phyloP scores from a whole-genome alignment of 2,113 vertebrate species.

The Scomber colias region DNA sequence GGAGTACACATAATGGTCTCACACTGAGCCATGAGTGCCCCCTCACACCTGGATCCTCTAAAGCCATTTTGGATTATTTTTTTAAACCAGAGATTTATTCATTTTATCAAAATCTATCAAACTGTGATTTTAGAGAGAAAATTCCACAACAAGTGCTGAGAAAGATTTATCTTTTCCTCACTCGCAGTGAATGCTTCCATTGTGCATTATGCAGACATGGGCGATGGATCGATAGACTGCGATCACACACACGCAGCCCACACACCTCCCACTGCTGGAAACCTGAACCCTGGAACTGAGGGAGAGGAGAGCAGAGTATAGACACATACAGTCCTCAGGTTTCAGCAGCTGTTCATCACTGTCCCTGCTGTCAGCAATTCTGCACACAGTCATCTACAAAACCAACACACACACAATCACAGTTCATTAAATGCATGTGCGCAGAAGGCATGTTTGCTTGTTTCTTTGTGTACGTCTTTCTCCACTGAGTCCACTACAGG shows the following conservation, averaged over 20 bases:
- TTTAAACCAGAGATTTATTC: too few relatives aligned
- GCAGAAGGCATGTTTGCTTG: not conserved
- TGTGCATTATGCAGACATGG: not conserved
- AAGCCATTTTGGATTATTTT: too few relatives aligned
- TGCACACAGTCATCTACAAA: too few relatives aligned
- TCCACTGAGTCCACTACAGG: not conserved
- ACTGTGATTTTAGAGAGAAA: too few relatives aligned
- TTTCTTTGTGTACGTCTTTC: conserved; percentile 1
- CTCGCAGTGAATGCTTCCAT: too few relatives aligned
- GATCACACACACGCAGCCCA: conserved; percentile 4
- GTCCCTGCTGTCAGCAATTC: not conserved
- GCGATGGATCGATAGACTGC: conserved; percentile 13
- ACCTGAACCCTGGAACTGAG: not conserved
- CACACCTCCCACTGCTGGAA: conserved; percentile 29
- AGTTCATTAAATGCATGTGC: not conserved
- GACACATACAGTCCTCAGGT: not conserved
- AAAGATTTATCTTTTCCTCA: too few relatives aligned
- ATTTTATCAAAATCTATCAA: too few relatives aligned
- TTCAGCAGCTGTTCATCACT: conserved; percentile 27
- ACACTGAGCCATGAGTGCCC: too few relatives aligned
- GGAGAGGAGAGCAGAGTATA: conserved; percentile 18
- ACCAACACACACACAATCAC: not conserved
- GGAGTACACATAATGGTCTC: too few relatives aligned
- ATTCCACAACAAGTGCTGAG: too few relatives aligned
- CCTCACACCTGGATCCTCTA: too few relatives aligned